Conservation (phyloP, 2,888 invertebrate genomes). For the Germaria angustata region DNA sequence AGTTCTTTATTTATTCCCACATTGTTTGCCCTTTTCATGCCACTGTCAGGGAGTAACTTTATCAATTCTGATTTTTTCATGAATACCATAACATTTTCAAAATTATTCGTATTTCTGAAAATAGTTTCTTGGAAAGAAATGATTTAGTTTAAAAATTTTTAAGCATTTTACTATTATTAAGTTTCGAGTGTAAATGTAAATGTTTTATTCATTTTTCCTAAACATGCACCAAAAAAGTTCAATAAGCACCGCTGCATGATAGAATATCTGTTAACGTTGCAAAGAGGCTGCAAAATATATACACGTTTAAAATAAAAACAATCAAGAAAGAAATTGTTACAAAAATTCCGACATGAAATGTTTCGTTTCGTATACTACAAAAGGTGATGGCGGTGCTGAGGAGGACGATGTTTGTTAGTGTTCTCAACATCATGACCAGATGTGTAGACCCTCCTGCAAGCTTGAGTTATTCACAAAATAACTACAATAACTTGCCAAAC, state of each 20-base stretch:
- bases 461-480: slow-evolving; percentile 49
- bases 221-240: slow-evolving; percentile 55
- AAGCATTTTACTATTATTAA: slow-evolving; percentile 18
- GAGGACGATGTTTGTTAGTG: slow-evolving; percentile 40
- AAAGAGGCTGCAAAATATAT: slow-evolving; percentile 45
- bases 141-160: too few species aligned
- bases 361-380: slow-evolving; percentile 49
- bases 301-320: background rate
- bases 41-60: too few species aligned
- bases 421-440: slow-evolving; percentile 58
- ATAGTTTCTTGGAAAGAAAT: too few species aligned
- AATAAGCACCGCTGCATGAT: slow-evolving; percentile 65
- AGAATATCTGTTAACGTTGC: slow-evolving; percentile 64
- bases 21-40: too few species aligned
- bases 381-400: slow-evolving; percentile 51
- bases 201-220: slow-evolving; percentile 33
- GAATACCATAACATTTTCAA: too few species aligned
- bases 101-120: too few species aligned
- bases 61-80: too few species aligned
- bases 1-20: too few species aligned
- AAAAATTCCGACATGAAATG: slow-evolving; percentile 66
- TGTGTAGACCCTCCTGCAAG: slow-evolving; percentile 65
- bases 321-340: slow-evolving; percentile 45
- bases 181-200: slow-evolving; percentile 21
- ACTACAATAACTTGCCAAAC: slow-evolving; percentile 45